Evolutionary conservation across 2,888 invertebrate genomes (phyloP), one percentile per base, ranked within the genome.

Genomic region (Stramonita haemastoma): DNA sequence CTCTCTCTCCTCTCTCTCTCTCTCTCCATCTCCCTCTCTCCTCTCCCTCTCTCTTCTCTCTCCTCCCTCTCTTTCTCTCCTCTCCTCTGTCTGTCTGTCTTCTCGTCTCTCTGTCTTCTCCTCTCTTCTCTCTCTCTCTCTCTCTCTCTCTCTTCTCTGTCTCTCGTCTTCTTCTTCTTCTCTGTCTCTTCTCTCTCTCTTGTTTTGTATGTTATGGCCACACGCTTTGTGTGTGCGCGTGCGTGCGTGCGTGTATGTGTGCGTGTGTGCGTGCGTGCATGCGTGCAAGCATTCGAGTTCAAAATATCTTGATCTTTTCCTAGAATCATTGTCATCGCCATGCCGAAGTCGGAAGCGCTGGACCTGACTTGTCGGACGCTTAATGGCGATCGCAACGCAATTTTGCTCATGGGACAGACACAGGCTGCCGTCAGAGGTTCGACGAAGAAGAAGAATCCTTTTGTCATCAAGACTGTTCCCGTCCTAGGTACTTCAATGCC

Each of bases 141-240:
- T 73, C 73, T 73, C 73, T 73, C 73, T 73, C 73, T 73, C 73
- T 73, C 73, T 60, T n/a, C n/a, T n/a, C n/a, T n/a, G n/a, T n/a
- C n/a, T n/a, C n/a, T n/a, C n/a, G n/a, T n/a, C n/a, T n/a, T n/a
- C n/a, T n/a, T n/a, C 73, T 73, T 26, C 22, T 26, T 73, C 73
- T 73, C 73, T 15, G 15, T 73, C 22, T 73, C 73, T n/a, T 73
- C 73, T 73, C 22, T 73, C 73, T 73, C 73, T 73, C 73, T 73
- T 26, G 17, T 26, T 26, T 26, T 73, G 73, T 26, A 26, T 13
- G n/a, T 73, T 15, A 11, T 60, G 60, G 60, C 19, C 19, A 60
- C 13, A 60, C 11, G 17, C 19, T 11, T 60, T 87, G 87, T 46
- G 77, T 87, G 87, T 36, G 87, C 36, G 46, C 22, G 87, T 77